phyloP scores from a whole-genome alignment of 2,888 invertebrate species.

The Odontothrips loti region DNA sequence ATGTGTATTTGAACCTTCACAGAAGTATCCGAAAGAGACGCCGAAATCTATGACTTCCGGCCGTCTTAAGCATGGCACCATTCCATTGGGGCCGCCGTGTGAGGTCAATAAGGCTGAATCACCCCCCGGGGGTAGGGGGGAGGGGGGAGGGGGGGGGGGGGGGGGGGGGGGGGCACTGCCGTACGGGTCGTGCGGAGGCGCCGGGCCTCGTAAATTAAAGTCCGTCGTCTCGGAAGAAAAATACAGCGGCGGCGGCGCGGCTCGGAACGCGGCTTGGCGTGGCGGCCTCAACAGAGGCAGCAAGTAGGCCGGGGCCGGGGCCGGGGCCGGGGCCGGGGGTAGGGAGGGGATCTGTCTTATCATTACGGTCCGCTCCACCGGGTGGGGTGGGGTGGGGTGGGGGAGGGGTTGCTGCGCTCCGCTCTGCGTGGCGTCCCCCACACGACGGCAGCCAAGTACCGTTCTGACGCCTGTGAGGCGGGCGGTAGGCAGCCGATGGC shows the following conservation, averaged over 20 bases:
- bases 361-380: background rate
- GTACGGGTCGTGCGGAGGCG: background rate
- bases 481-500: background rate
- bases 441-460: background rate
- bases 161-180: too few relatives aligned
- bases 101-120: background rate
- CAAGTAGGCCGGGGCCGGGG: background rate
- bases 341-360: background rate
- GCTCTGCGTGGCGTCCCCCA: background rate
- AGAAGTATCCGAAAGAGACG: background rate
- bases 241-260: constrained; percentile 10
- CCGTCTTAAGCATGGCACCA: background rate
- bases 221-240: constrained; percentile 15
- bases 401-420: too few relatives aligned
- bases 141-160: too few relatives aligned
- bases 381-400: background rate
- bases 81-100: background rate
- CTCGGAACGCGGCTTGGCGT: background rate
- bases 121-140: background rate
- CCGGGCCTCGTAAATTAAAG: constrained; percentile 19
- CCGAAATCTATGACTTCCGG: background rate
- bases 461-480: background rate
- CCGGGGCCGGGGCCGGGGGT: too few relatives aligned
- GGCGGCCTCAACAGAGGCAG: background rate
- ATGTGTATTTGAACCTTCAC: too few relatives aligned